Conservation (phyloP, 1,140 invertebrate species). For the Stegodyphus mimosarum region DNA sequence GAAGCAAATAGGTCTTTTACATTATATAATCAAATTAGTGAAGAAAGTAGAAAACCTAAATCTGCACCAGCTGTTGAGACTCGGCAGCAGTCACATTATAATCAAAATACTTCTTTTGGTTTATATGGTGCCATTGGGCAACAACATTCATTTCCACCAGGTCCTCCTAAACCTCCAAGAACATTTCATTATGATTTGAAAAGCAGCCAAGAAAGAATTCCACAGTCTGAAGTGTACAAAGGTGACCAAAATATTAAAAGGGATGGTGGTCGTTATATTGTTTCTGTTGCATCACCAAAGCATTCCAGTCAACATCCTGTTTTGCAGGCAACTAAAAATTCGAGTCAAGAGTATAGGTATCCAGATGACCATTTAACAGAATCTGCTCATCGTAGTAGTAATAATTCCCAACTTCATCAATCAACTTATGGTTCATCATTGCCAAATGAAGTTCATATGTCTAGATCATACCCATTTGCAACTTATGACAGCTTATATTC, state of each 20-base stretch:
- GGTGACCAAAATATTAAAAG: constrained; percentile 25
- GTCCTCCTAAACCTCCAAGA: constrained; percentile 61
- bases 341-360: constrained; percentile 15
- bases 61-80: background rate
- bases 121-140: constrained; percentile 3
- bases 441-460: constrained; percentile 46
- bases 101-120: constrained; percentile 5
- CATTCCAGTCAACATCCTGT: constrained; percentile 21
- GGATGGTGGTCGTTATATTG: constrained; percentile 59
- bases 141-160: constrained; percentile 18
- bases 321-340: background rate
- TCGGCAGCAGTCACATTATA: constrained; percentile 10
- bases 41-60: constrained; percentile 10
- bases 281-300: constrained; percentile 62
- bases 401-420: background rate
- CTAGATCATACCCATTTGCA: constrained; percentile 47
- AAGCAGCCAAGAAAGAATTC: constrained; percentile 15
- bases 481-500: constrained; percentile 45
- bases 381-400: background rate
- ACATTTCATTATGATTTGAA: constrained; percentile 53
- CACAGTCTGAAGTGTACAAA: constrained; percentile 21
- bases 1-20: background rate
- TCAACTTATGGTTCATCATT: constrained; percentile 14
- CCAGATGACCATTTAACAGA: constrained; percentile 19
- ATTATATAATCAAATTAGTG: background rate